Percentiles rank a stretch among this genome's conserved stretches.
phyloP scores from a whole-genome alignment of 1,140 invertebrate genomes.

The Procambarus clarkii region DNA sequence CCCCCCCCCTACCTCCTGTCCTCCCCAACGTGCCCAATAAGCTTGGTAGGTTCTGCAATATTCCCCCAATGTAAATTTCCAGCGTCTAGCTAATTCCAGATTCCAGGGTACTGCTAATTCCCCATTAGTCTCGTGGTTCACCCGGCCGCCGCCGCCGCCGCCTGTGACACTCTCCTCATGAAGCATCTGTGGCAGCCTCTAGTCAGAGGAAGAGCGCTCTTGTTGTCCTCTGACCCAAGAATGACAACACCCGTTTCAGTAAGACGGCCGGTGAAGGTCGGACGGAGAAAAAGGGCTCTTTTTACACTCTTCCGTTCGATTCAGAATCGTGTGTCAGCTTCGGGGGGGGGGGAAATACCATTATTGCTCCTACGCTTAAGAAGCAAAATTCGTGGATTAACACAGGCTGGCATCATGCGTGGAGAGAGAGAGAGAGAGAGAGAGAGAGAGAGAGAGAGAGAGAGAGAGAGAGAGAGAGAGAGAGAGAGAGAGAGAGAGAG shows the following conservation, averaged over 20 bases:
- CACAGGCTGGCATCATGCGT: background rate
- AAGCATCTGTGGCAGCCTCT: too few species aligned
- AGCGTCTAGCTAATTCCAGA: background rate
- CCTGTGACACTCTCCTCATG: background rate
- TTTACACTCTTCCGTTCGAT: background rate
- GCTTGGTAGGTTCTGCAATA: background rate
- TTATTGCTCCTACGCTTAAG: background rate
- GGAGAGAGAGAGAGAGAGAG: background rate
- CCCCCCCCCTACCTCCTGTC: background rate
- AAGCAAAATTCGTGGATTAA: background rate
- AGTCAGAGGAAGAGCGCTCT: background rate
- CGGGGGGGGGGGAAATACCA: background rate
- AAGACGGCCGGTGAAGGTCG: background rate
- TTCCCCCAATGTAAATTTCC: background rate
- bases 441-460: too few species aligned
- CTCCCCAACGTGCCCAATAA: background rate
- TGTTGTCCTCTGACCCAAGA: background rate
- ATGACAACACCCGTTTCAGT: background rate
- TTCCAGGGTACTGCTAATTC: slow-evolving; percentile 1
- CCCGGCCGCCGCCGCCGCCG: too few species aligned
- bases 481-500: too few species aligned
- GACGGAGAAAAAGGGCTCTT: background rate
- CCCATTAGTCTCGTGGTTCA: background rate
- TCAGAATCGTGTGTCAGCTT: background rate
- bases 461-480: too few species aligned